Percentiles rank a stretch among this genome's conserved stretches.
Evolutionary conservation across 2,797 vertebrate species (phyloP).

Genomic region (Amblyopsis hoosieri): DNA sequence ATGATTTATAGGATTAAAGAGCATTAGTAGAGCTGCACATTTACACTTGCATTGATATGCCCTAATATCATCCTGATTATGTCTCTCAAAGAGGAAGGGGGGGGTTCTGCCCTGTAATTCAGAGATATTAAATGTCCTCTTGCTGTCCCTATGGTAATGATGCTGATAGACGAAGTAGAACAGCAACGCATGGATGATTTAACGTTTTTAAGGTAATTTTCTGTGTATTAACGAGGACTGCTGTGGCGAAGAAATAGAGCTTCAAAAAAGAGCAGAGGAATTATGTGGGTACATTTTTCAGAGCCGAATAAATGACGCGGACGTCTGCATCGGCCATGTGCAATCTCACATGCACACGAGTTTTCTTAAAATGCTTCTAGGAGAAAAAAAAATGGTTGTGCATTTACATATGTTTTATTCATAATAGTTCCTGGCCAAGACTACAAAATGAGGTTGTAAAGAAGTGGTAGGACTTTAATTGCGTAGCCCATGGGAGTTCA

Average conservation of each 20-base stretch:
- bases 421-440: conserved; percentile 59
- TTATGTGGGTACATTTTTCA: not conserved
- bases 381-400: conserved; percentile 42
- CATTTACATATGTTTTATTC: conserved; percentile 76
- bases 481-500: conserved; percentile 68
- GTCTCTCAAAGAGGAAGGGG: conserved; percentile 18
- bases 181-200: conserved; percentile 11
- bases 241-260: conserved; percentile 20
- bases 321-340: not conserved
- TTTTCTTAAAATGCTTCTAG: conserved; percentile 11
- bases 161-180: conserved; percentile 5
- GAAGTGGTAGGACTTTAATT: conserved; percentile 74
- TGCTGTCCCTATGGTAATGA: conserved; percentile 12
- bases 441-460: conserved; percentile 71
- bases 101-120: conserved; percentile 32
- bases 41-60: conserved; percentile 57
- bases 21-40: conserved; percentile 55
- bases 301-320: not conserved
- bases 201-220: conserved; percentile 30
- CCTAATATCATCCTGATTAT: conserved; percentile 55
- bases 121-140: conserved; percentile 23
- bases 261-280: conserved; percentile 7
- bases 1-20: conserved; percentile 66
- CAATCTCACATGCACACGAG: not conserved
- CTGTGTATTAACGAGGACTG: conserved; percentile 21